phyloP scores from a whole-genome alignment of 2,888 invertebrate genomes.

The Acleris literana region DNA sequence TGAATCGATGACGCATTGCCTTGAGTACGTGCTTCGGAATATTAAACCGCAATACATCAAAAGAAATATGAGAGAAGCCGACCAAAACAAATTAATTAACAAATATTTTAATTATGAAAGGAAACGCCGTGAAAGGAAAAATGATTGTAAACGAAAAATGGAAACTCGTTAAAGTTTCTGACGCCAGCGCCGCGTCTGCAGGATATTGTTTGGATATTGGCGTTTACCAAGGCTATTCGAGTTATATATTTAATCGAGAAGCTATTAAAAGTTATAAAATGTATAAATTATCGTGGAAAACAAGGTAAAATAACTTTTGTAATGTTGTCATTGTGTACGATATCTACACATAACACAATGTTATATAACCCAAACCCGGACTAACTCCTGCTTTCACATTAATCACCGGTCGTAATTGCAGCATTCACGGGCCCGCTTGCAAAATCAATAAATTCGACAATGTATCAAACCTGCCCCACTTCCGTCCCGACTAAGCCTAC shows the following conservation, averaged over 20 bases:
- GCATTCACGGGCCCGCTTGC: slow-evolving; percentile 30
- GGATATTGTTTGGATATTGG: slow-evolving; percentile 11
- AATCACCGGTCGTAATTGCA: slow-evolving; percentile 21
- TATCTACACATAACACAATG: neutral
- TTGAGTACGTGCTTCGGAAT: slow-evolving; percentile 3
- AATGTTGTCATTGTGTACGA: too few species aligned
- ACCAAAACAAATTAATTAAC: slow-evolving; percentile 1
- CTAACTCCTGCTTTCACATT: neutral
- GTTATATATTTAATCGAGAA: slow-evolving; percentile 7
- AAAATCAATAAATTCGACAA: slow-evolving; percentile 53
- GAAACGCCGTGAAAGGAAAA: slow-evolving; percentile 1
- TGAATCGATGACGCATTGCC: slow-evolving; percentile 17
- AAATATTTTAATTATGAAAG: neutral
- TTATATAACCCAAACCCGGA: slow-evolving; percentile 20
- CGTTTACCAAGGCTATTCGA: slow-evolving; percentile 11
- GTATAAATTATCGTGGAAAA: neutral
- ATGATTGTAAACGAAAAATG: slow-evolving; percentile 9
- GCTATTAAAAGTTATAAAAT: slow-evolving; percentile 7
- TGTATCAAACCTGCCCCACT: slow-evolving; percentile 46
- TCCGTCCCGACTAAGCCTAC: slow-evolving; percentile 40
- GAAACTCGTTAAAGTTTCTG: slow-evolving; percentile 13
- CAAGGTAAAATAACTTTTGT: neutral
- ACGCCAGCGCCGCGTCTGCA: neutral
- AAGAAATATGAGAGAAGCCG: neutral
- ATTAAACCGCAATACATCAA: slow-evolving; percentile 6